A percentile compares a stretch with the other conserved stretches of the same genome.
Evolutionary conservation across 2,113 vertebrate genomes (phyloP).

Genomic region (Condylura cristata): DNA sequence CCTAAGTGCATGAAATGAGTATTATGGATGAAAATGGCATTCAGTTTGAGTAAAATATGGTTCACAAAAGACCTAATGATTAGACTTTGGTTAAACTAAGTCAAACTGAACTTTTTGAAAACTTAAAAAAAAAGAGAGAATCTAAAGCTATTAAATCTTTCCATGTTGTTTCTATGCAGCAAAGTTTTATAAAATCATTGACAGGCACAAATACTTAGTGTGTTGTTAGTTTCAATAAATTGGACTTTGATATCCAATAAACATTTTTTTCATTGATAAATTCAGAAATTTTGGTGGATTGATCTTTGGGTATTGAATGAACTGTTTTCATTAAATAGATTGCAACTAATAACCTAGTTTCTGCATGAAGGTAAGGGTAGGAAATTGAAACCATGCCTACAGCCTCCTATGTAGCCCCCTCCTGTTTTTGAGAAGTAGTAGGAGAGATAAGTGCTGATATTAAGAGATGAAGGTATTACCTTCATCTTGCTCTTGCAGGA

Average conservation of each 20-base stretch:
- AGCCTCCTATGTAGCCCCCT: neutral
- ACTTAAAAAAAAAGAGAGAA: neutral
- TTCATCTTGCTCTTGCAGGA: no score
- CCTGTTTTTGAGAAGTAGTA: neutral
- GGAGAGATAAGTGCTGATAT: neutral
- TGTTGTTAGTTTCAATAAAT: conserved; percentile 5
- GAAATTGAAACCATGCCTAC: neutral
- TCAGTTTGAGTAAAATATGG: neutral
- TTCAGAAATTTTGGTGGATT: conserved; percentile 39
- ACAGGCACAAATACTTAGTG: conserved; percentile 3
- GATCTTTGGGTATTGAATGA: neutral
- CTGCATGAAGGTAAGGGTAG: neutral
- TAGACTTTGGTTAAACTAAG: conserved; percentile 27
- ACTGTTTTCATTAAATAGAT: conserved; percentile 31
- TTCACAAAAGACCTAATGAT: neutral
- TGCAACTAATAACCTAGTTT: conserved; percentile 7
- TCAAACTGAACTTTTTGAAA: conserved; percentile 42
- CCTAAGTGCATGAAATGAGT: conserved; percentile 7
- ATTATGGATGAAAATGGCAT: conserved; percentile 7
- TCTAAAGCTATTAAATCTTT: conserved; percentile 28
- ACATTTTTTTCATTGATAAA: neutral
- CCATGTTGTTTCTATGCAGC: neutral
- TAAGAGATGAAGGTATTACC: conserved; percentile 8
- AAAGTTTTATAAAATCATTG: neutral
- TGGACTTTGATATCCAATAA: conserved; percentile 15